Evolutionary conservation across 2,888 invertebrate species (phyloP).

Genomic region (Macropis europaea): DNA sequence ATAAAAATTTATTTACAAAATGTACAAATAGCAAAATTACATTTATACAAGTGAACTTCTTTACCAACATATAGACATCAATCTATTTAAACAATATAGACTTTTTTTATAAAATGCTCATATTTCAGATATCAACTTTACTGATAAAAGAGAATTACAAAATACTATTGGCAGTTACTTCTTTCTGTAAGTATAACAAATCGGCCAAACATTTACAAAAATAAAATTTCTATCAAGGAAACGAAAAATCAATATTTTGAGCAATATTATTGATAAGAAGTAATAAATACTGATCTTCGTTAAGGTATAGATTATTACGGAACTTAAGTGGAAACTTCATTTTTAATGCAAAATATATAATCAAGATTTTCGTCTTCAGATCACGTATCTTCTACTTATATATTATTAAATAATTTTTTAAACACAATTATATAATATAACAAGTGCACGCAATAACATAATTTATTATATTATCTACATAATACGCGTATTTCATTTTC

Average conservation of each 20-base stretch:
- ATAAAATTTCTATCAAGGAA: neutral
- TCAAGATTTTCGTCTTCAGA: neutral
- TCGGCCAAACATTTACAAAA: neutral
- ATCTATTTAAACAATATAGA: neutral
- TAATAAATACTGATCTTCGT: neutral
- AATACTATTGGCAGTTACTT: conserved; percentile 13
- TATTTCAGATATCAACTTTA: neutral
- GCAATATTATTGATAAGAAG: neutral
- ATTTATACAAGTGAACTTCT: conserved; percentile 12
- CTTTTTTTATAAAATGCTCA: neutral
- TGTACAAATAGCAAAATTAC: conserved; percentile 51
- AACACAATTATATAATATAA: no score
- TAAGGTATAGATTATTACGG: conserved; percentile 6
- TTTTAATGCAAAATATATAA: no score
- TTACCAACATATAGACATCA: neutral
- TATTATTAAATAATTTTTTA: no score
- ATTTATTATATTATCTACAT: neutral
- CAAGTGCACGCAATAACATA: neutral
- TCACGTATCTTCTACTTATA: neutral
- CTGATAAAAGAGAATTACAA: conserved; percentile 5
- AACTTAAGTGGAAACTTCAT: neutral
- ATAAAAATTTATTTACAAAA: conserved; percentile 64
- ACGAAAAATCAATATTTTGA: neutral
- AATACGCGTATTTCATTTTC: neutral
- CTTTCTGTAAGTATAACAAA: neutral